Evolutionary conservation across 2,113 vertebrate genomes (phyloP).

Genomic region (Struthidea cinerea): DNA sequence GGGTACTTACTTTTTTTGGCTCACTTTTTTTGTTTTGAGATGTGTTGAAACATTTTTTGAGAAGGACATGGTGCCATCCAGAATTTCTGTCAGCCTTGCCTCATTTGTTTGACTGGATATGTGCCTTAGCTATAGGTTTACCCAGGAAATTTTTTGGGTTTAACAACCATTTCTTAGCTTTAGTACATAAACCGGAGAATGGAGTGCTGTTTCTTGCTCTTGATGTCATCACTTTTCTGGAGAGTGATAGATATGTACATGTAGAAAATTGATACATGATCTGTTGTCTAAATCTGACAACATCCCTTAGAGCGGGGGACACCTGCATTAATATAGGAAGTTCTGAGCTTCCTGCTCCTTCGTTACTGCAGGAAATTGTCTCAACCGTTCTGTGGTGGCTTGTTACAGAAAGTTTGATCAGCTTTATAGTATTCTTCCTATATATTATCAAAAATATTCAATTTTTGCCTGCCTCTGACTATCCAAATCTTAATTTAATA

Average conservation of each 20-base stretch:
- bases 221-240: not conserved
- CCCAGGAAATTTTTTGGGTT: not conserved
- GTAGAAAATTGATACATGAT: not conserved
- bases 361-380: not conserved
- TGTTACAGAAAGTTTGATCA: not conserved
- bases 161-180: not conserved
- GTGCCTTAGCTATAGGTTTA: not conserved
- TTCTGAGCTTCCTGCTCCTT: not conserved
- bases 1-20: not conserved
- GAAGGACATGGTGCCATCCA: not conserved
- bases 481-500: not conserved
- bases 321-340: not conserved
- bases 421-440: not conserved
- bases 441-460: not conserved
- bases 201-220: not conserved
- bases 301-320: not conserved
- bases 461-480: not conserved
- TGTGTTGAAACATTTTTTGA: slow-evolving; percentile 16
- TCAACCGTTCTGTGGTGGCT: not conserved
- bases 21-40: slow-evolving; percentile 5
- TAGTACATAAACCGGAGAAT: not conserved
- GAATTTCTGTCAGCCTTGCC: not conserved
- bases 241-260: not conserved
- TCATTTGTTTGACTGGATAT: not conserved
- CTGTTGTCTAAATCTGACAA: not conserved